Conservation (phyloP, 2,888 invertebrate genomes). For the Meghimatium bilineatum region DNA sequence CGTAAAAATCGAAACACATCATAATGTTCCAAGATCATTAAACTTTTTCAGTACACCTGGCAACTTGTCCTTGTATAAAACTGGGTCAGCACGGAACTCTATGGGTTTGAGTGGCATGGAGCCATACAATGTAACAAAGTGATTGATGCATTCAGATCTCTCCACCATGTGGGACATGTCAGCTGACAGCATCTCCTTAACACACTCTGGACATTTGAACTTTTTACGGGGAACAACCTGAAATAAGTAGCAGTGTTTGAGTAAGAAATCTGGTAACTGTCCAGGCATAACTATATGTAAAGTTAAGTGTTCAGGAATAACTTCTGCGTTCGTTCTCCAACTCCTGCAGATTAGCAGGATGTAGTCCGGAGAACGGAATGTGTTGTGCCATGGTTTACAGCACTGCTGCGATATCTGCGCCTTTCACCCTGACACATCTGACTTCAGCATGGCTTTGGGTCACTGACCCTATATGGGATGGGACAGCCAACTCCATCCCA, state of each 20-base stretch:
- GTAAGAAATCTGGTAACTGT: neutral
- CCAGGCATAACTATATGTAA: too few species aligned
- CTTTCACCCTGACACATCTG: too few species aligned
- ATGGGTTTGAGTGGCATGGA: slow-evolving; percentile 91
- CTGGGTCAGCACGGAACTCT: slow-evolving; percentile 96
- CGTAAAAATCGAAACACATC: slow-evolving; percentile 34
- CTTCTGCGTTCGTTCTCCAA: too few species aligned
- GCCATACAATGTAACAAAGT: slow-evolving; percentile 87
- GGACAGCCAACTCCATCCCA: too few species aligned
- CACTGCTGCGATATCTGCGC: too few species aligned
- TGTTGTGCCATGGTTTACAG: too few species aligned
- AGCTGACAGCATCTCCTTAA: slow-evolving; percentile 94
- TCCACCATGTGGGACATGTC: slow-evolving; percentile 93
- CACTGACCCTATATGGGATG: too few species aligned
- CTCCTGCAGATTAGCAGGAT: too few species aligned
- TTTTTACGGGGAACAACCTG: slow-evolving; percentile 93
- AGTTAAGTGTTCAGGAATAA: too few species aligned
- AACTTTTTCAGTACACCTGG: slow-evolving; percentile 87
- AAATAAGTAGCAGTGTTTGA: neutral
- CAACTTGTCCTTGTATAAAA: slow-evolving; percentile 85
- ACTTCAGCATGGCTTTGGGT: too few species aligned
- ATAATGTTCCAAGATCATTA: slow-evolving; percentile 92
- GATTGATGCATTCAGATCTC: slow-evolving; percentile 91
- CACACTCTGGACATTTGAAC: slow-evolving; percentile 96
- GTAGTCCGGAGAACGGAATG: too few species aligned